phyloP scores from a whole-genome alignment of 2,888 invertebrate genomes.

The Polydesmus complanatus region DNA sequence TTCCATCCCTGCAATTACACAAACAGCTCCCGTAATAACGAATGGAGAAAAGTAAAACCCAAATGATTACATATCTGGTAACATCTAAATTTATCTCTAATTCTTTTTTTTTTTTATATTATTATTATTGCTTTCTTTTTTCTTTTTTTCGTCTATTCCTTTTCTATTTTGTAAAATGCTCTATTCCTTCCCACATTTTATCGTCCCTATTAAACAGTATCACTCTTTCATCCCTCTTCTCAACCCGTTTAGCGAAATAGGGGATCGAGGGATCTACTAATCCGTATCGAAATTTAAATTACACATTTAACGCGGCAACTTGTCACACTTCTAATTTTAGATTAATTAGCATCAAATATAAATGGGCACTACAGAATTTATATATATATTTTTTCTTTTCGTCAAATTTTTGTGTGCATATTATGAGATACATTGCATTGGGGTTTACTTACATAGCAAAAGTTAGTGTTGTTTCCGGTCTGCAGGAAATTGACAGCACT shows the following conservation, averaged over 20 bases:
- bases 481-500: slow-evolving; percentile 11
- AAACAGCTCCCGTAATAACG: background rate
- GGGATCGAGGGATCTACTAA: no score
- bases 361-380: no score
- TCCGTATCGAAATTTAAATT: background rate
- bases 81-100: background rate
- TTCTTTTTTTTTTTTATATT: no score
- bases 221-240: background rate
- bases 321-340: no score
- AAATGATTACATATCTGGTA: background rate
- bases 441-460: slow-evolving; percentile 9
- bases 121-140: no score
- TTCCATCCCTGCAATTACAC: slow-evolving; percentile 1
- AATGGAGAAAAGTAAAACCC: background rate
- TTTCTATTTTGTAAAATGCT: background rate
- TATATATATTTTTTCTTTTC: no score
- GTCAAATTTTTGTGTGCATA: no score
- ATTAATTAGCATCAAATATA: no score
- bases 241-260: background rate
- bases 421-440: background rate
- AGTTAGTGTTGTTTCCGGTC: slow-evolving; percentile 11
- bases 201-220: background rate
- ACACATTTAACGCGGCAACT: no score
- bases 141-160: background rate
- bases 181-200: background rate